phyloP scores from a whole-genome alignment of 37 sponge, comb jelly and placozoan species.

The Tethya wilhelma region DNA sequence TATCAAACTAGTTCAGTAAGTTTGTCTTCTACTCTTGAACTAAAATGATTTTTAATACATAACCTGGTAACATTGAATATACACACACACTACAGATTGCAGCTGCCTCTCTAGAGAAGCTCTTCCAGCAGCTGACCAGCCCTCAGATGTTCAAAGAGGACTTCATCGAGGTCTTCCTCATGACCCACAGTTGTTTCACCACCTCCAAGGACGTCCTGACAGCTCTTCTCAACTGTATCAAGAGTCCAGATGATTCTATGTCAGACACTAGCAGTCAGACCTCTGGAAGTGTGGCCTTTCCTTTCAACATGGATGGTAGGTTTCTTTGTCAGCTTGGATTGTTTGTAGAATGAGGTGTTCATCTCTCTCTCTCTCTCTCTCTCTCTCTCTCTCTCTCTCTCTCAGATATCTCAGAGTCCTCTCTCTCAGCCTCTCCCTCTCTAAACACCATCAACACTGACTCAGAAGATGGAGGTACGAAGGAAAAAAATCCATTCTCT shows the following conservation, averaged over 20 bases:
- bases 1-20: no score
- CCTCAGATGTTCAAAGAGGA: constrained; percentile 49
- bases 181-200: constrained; percentile 73
- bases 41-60: no score
- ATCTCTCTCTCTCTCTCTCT: constrained; percentile 2
- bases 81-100: constrained; percentile 60
- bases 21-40: no score
- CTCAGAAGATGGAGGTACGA: constrained; percentile 5
- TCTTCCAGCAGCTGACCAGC: constrained; percentile 72
- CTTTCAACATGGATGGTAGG: constrained; percentile 22
- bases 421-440: constrained; percentile 26
- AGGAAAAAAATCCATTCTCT: not conserved
- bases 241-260: constrained; percentile 2
- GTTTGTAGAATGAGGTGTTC: not conserved
- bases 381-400: not conserved
- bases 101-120: constrained; percentile 87
- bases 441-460: constrained; percentile 5
- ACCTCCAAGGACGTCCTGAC: constrained; percentile 64
- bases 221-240: constrained; percentile 68
- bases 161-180: constrained; percentile 72
- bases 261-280: constrained; percentile 21
- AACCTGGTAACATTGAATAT: no score
- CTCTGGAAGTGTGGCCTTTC: constrained; percentile 1
- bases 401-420: constrained; percentile 3
- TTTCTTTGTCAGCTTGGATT: not conserved